These are phyloP conservation scores for Drosophila burlai DNA, from an alignment of 1,140 invertebrate species.

Conservation along the genomic window DNA sequence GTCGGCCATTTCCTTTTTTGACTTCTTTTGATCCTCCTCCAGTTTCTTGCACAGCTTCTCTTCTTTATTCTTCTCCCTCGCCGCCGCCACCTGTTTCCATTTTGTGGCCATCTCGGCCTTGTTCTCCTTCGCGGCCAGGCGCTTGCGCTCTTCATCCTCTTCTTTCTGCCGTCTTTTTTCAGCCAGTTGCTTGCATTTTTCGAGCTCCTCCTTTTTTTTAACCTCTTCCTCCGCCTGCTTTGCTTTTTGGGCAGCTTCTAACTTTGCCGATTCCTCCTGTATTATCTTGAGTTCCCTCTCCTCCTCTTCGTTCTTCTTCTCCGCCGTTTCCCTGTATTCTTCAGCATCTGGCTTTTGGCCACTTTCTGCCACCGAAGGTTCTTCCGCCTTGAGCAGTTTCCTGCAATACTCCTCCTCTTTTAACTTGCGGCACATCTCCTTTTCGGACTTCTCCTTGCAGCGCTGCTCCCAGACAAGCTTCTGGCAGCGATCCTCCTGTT, in stretches of 20 bases:
- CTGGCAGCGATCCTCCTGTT: slow-evolving; percentile 2
- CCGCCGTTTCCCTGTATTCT: background rate
- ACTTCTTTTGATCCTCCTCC: background rate
- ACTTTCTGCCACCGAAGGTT: background rate
- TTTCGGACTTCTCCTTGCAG: slow-evolving; percentile 19
- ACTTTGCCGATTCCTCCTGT: slow-evolving; percentile 7
- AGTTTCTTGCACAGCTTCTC: slow-evolving; percentile 10
- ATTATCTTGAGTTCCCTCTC: background rate
- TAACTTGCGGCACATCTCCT: slow-evolving; percentile 1
- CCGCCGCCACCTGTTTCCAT: slow-evolving; percentile 4
- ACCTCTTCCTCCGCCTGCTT: slow-evolving; percentile 2
- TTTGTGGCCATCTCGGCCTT: background rate
- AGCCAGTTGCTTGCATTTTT: slow-evolving; percentile 3
- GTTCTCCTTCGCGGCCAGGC: background rate
- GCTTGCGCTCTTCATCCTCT: background rate
- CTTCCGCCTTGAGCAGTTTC: background rate
- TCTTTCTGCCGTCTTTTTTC: background rate
- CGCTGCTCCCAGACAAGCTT: background rate
- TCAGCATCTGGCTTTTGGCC: background rate
- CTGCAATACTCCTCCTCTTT: background rate
- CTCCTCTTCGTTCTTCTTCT: background rate
- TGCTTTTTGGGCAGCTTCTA: background rate
- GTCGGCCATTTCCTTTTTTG: background rate
- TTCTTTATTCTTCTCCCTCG: background rate
- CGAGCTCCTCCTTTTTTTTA: slow-evolving; percentile 3